Evolutionary conservation across 2,113 vertebrate genomes (phyloP).

Genomic region (Bujurquina vittata): DNA sequence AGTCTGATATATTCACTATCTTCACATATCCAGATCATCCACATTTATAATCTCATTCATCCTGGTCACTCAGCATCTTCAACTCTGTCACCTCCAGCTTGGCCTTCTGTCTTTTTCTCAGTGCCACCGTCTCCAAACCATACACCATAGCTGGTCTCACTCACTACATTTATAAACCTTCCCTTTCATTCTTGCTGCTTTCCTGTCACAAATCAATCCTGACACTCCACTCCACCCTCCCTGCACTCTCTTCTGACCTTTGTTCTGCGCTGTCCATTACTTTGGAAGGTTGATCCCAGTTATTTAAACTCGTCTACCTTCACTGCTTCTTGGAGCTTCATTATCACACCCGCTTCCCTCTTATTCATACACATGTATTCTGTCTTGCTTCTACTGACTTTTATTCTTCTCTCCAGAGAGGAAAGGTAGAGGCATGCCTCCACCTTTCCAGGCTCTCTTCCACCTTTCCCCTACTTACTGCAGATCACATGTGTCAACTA

Average conservation of each 20-base stretch:
- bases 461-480: not conserved
- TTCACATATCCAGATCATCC: not conserved
- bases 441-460: not conserved
- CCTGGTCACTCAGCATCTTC: not conserved
- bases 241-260: not conserved
- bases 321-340: not conserved
- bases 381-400: not conserved
- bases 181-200: not conserved
- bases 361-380: not conserved
- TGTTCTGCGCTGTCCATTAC: fast-evolving
- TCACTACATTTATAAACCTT: not conserved
- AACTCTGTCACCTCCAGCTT: not conserved
- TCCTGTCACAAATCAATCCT: not conserved
- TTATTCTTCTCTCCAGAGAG: not conserved
- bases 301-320: not conserved
- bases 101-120: not conserved
- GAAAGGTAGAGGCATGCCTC: not conserved
- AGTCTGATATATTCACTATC: too few species aligned
- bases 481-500: not conserved
- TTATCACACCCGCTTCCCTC: not conserved
- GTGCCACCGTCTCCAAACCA: not conserved
- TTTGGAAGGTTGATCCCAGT: not conserved
- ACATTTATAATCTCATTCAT: not conserved
- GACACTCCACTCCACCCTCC: not conserved
- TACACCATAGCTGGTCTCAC: not conserved